These are phyloP conservation scores for Leptinotarsa rubiginosa DNA, from an alignment of 2,888 invertebrate species.

Conservation along the genomic window DNA sequence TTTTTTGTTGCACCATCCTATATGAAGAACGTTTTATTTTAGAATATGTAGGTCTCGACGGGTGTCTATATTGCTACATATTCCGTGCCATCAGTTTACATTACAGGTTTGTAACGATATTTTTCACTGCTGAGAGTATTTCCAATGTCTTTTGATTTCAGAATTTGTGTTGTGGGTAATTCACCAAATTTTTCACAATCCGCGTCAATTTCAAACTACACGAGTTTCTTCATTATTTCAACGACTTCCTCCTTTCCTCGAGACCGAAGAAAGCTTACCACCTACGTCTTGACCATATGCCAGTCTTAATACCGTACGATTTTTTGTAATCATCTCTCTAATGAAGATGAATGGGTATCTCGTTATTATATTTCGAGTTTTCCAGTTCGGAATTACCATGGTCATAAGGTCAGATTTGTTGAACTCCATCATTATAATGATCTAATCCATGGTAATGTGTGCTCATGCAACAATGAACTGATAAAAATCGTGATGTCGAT, in stretches of 20 bases:
- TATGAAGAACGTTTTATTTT: too few relatives aligned
- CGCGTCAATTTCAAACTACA: not conserved
- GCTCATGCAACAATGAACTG: conserved; percentile 27
- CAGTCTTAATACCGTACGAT: conserved; percentile 29
- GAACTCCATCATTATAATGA: conserved; percentile 41
- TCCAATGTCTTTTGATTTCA: too few relatives aligned
- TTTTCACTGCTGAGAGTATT: too few relatives aligned
- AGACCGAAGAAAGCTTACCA: conserved; percentile 15
- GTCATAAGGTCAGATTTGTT: conserved; percentile 44
- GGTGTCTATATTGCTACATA: too few relatives aligned
- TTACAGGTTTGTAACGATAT: too few relatives aligned
- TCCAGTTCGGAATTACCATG: conserved; percentile 32
- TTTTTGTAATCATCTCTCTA: conserved; percentile 31
- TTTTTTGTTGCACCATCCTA: too few relatives aligned
- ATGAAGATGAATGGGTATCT: conserved; percentile 39
- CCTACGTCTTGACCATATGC: conserved; percentile 13
- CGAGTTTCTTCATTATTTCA: not conserved
- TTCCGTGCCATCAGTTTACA: too few relatives aligned
- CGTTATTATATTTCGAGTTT: conserved; percentile 25
- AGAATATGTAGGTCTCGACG: too few relatives aligned
- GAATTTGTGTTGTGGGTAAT: too few relatives aligned
- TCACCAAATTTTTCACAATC: too few relatives aligned
- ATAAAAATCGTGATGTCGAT: conserved; percentile 30
- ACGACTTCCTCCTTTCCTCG: not conserved
- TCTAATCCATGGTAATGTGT: conserved; percentile 35